Base-by-base conservation (phyloP, 1,140 invertebrate species). In the Amphibalanus amphitrite region DNA sequence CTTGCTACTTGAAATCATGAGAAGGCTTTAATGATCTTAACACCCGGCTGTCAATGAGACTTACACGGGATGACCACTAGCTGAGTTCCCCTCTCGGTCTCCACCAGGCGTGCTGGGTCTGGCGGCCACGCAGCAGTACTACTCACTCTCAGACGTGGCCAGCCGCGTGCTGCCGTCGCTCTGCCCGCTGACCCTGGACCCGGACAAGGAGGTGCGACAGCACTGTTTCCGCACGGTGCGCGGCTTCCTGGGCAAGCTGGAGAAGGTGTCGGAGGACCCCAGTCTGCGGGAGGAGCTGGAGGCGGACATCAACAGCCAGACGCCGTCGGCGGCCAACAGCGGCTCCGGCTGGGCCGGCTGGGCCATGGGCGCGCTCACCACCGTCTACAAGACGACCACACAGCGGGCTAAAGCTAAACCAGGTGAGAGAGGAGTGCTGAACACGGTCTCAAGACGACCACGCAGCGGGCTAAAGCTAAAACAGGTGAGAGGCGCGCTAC, bases 231-330 rank as follows among this genome's bases (percentile, higher is more conserved):
- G 93, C 79, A 92, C 93, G 29, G 89, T 98, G 65, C 89, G 90
- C 78, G 93, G 93, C n/a, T 98, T 98, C 82, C 80, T 98, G 8
- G n/a, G 89, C 0, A 98, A 98, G 81, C 82, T 98, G 69, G 94
- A 98, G 81, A 95, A 95, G n/a, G 93, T 97, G 0, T 98, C 95
- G 0, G 95, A 98, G 80, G 92, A 98, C 85, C 95, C 95, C 10
- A 91, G 90, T 76, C 81, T 96, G 69, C 86, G 89, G 72, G 91
- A 93, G 82, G 90, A 83, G n/a, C n/a, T 81, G 81, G 77, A 30
- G 47, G 69, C 25, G n/a, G 65, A 30, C 67, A 26, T 65, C 68
- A 65, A 38, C 33, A 38, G 33, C 33, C 33, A 38, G 4, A 38
- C 33, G 15, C 33, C 4, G 33, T 15, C 33, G 33, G 33, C 33